Conservation (phyloP, 30 jellyfish, hydroid and myxozoan species). For the Chrysaora quinquecirrha region DNA sequence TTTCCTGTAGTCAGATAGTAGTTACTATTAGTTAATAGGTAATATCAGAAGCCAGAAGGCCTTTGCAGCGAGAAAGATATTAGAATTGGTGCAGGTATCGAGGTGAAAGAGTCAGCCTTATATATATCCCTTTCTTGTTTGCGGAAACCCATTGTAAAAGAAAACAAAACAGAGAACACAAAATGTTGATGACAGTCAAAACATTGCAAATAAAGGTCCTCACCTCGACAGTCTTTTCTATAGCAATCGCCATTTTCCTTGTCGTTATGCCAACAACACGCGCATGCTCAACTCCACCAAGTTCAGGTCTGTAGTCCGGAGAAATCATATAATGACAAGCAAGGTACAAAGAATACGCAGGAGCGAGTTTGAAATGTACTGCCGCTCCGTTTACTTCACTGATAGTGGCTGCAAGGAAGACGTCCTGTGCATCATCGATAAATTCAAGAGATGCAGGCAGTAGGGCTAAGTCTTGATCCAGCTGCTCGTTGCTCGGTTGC, state of each 20-base stretch:
- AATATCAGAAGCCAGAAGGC: no score
- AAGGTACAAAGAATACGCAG: constrained; percentile 95
- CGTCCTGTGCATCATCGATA: constrained; percentile 95
- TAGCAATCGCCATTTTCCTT: constrained; percentile 78
- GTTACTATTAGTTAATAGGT: no score
- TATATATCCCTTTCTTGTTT: no score
- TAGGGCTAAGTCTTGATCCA: constrained; percentile 56
- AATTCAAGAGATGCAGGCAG: constrained; percentile 93
- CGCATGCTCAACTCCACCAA: constrained; percentile 74
- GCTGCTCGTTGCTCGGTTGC: constrained; percentile 12
- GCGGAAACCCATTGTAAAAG: no score
- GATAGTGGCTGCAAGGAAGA: constrained; percentile 94
- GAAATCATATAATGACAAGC: constrained; percentile 92
- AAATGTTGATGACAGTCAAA: no score
- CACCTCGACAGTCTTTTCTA: constrained; percentile 95
- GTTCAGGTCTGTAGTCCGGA: constrained; percentile 88
- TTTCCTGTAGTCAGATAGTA: constrained; percentile 85
- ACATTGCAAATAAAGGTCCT: no score
- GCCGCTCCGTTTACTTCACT: constrained; percentile 99
- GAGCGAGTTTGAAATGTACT: constrained; percentile 97
- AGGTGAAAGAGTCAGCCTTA: no score
- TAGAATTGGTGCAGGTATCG: no score
- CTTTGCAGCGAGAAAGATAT: no score
- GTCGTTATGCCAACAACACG: constrained; percentile 71
- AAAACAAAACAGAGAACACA: no score